Evolutionary conservation across 2,113 vertebrate genomes (phyloP), one percentile per base, ranked within the genome.

Genomic region (Coreoperca whiteheadi): DNA sequence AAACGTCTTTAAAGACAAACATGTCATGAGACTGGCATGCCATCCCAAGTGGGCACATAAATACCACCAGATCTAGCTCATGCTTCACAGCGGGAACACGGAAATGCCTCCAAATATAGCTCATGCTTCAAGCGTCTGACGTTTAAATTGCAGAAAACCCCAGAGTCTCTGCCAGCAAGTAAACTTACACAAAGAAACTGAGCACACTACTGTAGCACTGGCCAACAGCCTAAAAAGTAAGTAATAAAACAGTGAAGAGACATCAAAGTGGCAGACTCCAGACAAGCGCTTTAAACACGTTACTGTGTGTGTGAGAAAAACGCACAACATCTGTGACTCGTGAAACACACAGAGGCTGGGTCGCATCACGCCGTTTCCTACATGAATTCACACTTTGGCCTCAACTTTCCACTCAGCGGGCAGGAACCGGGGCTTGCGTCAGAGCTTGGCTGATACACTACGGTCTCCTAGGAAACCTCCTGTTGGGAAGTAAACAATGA

Each of bases 401-500:
- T 92, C 88, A 88, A 89, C 90, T 92, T 94, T 94, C 94, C 90
- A 83, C 74, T 82, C 88, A 81, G 81, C 28, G 28, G 84, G 82
- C 91, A 94, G 93, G 91, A 93, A 91, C 85, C 79, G 84, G 87
- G 80, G 86, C 76, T 94, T 91, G 89, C 91, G 77, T 95, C 91
- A 94, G 81, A 74, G 75, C 74, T 85, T 90, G 93, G 94, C 91
- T 93, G 94, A 95, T 95, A 95, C 95, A 94, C 87, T 86, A 83
- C 63, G 43, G 88, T 96, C 91, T 95, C 94, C 95, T 92, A 93
- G 95, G 95, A 92, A 90, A 95, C 89, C 61, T 87, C 93, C 95
- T 95, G 95, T 95, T 95, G 84, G 92, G 90, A 85, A 87, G 91
- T 93, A 96, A 96, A 96, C 94, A 95, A 92, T 95, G 93, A 96